Evolutionary conservation across 2,113 vertebrate species (phyloP), one percentile per base, ranked within the genome.

Genomic region (Ascaphus truei): DNA sequence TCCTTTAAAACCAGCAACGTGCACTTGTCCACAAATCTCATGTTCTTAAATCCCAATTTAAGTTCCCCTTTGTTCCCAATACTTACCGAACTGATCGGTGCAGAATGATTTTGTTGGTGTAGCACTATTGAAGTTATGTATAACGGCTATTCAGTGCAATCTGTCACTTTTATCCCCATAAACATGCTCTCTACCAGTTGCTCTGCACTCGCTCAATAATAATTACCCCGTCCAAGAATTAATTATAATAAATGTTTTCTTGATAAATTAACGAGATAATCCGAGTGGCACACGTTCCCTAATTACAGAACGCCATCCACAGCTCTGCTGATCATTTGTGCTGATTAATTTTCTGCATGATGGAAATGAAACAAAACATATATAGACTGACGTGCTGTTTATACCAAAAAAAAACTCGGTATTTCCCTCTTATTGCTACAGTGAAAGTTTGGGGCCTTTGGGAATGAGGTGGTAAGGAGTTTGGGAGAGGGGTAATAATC

Each of bases 181-280:
- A 77, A 76, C 74, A 83, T 68, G 77, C 83, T 77, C 81, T 89
- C 85, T 87, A 93, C 88, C 91, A 92, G 92, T 94, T 90, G 91
- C 88, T 86, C 80, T 81, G 82, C 88, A 88, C 83, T 84, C 93
- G 90, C 86, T 95, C 93, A 82, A 93, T 94, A 92, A 92, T 93
- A 91, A 96, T 92, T 87, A 94, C 86, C 87, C 86, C 81, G 87
- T 86, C 88, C 86, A 77, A 89, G 80, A 94, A 92, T 94, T 94
- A 93, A 96, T 95, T 94, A 94, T 91, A 90, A 94, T 93, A 92
- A 93, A 94, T 94, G 88, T 90, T 90, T 92, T 93, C 91, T 90
- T 94, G 91, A 93, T 94, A 91, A 95, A 96, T 93, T 93, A 93
- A 93, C 83, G 85, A 92, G 89, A 87, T 93, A 92, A 95, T 96